These are phyloP conservation scores for Geodia barretti DNA, from an alignment of 37 sponge, comb jelly and placozoan genomes.

Conservation along the genomic window DNA sequence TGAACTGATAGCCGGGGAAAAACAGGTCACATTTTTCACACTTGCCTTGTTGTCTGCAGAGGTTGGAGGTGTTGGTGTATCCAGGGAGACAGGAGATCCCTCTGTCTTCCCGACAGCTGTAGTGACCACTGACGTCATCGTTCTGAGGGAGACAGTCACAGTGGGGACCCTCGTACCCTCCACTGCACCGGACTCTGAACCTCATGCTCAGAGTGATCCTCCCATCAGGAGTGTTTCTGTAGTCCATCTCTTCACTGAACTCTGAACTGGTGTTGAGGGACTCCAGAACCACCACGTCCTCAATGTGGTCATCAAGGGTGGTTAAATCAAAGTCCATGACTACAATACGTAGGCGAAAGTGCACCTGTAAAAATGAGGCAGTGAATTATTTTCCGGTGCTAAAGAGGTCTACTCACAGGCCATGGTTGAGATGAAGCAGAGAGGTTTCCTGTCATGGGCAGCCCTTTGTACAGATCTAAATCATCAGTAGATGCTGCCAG, in stretches of 20 bases:
- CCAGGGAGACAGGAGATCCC: not conserved
- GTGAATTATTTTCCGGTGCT: too few relatives aligned
- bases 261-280: not conserved
- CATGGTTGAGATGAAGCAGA: not conserved
- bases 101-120: not conserved
- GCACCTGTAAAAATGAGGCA: not conserved
- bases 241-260: not conserved
- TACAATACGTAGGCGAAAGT: not conserved
- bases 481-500: not conserved
- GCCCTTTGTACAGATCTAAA: not conserved
- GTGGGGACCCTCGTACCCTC: not conserved
- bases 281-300: not conserved
- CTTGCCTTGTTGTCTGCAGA: not conserved
- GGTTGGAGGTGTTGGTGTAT: not conserved
- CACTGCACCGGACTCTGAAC: not conserved
- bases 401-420: not conserved
- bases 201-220: not conserved
- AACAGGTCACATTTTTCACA: too few relatives aligned
- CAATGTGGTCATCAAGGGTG: not conserved
- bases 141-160: not conserved
- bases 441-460: not conserved
- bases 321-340: not conserved
- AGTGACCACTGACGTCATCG: conserved; percentile 12
- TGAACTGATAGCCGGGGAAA: too few relatives aligned
- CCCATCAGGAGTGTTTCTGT: not conserved